phyloP scores from a whole-genome alignment of 2,797 vertebrate genomes.

The Paedocypris micromegethes region DNA sequence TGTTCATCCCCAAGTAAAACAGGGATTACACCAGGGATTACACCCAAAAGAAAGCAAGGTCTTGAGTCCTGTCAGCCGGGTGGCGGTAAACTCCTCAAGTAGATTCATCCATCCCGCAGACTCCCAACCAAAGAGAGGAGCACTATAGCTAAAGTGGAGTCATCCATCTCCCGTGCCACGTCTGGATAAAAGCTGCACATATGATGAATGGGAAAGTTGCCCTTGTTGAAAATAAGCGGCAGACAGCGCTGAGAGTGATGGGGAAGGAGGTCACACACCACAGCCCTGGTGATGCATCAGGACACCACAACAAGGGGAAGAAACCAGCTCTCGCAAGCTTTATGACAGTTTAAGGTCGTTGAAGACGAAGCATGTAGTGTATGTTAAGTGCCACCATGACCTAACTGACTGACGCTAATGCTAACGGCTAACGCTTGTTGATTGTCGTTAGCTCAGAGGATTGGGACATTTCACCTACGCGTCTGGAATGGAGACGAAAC shows the following conservation, averaged over 20 bases:
- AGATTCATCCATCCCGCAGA: conserved; percentile 45
- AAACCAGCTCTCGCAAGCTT: not conserved
- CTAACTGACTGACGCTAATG: conserved; percentile 4
- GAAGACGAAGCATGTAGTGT: not conserved
- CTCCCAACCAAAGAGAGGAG: conserved; percentile 38
- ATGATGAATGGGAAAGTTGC: conserved; percentile 51
- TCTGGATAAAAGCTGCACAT: conserved; percentile 43
- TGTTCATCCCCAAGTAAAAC: too few relatives aligned
- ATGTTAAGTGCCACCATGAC: conserved; percentile 22
- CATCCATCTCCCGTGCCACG: conserved; percentile 47
- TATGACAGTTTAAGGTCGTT: conserved; percentile 2
- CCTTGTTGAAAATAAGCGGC: conserved; percentile 50
- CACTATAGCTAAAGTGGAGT: conserved; percentile 47
- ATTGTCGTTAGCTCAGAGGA: not conserved
- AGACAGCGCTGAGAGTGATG: conserved; percentile 40
- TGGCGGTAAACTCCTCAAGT: conserved; percentile 43
- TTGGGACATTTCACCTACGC: conserved; percentile 3
- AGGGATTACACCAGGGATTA: conserved; percentile 6
- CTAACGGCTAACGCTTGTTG: not conserved
- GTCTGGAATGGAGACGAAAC: conserved; percentile 3
- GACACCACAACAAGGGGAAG: conserved; percentile 10
- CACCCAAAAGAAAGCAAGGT: conserved; percentile 6
- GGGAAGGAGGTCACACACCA: conserved; percentile 33
- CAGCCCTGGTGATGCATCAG: conserved; percentile 29
- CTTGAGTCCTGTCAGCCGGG: conserved; percentile 28